phyloP scores from a whole-genome alignment of 2,888 invertebrate genomes.

The Acleris cristana region DNA sequence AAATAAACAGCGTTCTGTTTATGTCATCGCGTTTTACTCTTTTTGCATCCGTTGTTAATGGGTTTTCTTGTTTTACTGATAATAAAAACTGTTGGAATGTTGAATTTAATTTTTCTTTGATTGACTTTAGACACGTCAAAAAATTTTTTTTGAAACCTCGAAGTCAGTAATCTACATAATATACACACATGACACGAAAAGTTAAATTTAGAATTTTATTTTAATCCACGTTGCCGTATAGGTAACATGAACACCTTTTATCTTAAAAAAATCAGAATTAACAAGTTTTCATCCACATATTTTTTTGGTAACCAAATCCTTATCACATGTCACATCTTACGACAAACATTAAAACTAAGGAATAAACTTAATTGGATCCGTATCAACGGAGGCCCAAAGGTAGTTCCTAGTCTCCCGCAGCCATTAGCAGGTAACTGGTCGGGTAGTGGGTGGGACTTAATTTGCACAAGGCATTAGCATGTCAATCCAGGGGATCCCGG shows the following conservation, averaged over 20 bases:
- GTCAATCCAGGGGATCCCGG: constrained; percentile 26
- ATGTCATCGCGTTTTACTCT: constrained; percentile 47
- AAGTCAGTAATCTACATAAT: no score
- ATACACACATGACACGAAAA: no score
- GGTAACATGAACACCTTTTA: no score
- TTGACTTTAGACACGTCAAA: background rate
- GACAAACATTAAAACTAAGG: background rate
- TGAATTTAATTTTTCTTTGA: background rate
- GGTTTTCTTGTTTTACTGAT: constrained; percentile 43
- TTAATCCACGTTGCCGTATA: no score
- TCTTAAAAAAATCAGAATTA: no score
- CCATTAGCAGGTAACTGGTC: constrained; percentile 36
- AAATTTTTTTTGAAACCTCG: no score
- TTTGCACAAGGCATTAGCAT: constrained; percentile 35
- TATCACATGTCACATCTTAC: background rate
- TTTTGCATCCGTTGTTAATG: constrained; percentile 42
- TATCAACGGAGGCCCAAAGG: constrained; percentile 16
- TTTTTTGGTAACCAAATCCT: no score
- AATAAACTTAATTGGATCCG: constrained; percentile 12
- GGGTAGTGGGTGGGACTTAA: constrained; percentile 31
- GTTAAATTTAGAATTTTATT: no score
- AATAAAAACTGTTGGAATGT: constrained; percentile 40
- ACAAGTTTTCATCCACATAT: no score
- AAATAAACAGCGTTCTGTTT: constrained; percentile 64
- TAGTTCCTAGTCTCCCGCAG: constrained; percentile 29